phyloP scores from a whole-genome alignment of 2,888 invertebrate species.

The Agapostemon virescens region DNA sequence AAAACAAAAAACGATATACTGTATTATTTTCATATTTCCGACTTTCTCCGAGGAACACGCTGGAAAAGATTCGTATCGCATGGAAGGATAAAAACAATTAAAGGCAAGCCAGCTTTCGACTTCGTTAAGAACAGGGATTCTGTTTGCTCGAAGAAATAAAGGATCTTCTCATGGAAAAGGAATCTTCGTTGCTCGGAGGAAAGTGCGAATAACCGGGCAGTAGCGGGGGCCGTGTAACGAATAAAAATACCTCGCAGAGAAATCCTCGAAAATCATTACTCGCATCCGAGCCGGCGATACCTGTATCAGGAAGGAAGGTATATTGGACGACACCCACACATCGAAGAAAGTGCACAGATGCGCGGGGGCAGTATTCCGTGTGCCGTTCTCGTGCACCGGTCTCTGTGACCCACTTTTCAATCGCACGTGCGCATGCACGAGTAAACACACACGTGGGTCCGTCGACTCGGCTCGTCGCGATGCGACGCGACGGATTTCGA shows the following conservation, averaged over 20 bases:
- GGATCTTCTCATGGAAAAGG: background rate
- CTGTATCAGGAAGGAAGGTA: constrained; percentile 8
- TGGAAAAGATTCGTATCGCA: background rate
- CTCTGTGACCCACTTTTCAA: constrained; percentile 72
- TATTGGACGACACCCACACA: constrained; percentile 14
- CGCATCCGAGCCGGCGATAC: background rate
- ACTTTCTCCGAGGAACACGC: background rate
- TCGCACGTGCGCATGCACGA: constrained; percentile 41
- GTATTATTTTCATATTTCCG: background rate
- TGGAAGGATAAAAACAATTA: background rate
- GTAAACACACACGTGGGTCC: constrained; percentile 23
- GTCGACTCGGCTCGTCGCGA: background rate
- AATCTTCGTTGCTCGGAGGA: background rate
- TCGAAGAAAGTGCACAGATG: constrained; percentile 27
- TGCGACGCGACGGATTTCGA: background rate
- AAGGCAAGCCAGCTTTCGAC: background rate
- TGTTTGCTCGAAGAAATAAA: background rate
- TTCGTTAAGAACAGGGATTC: background rate
- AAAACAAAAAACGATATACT: background rate
- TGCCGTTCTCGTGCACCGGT: constrained; percentile 53
- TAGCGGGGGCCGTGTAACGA: background rate
- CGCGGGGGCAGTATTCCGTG: constrained; percentile 24
- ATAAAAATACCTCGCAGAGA: background rate
- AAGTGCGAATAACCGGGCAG: background rate
- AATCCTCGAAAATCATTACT: constrained; percentile 12